A percentile compares a stretch with the other conserved stretches of the same genome.
Evolutionary conservation across 2,888 invertebrate genomes (phyloP).

Genomic region (Drosophila kambysellisi): DNA sequence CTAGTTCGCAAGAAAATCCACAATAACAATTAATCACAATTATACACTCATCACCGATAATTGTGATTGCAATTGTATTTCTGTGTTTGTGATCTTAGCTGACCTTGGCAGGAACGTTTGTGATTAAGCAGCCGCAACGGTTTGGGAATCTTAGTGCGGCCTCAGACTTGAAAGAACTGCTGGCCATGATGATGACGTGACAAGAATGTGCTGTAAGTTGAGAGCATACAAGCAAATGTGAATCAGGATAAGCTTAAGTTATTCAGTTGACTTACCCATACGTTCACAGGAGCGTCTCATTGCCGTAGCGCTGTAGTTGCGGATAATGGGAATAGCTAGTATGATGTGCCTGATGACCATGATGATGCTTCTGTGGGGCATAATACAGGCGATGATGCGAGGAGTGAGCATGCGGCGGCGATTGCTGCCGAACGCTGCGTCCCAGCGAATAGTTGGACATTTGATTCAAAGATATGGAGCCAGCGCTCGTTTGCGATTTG

Average conservation of each 20-base stretch:
- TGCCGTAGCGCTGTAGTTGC: constrained; percentile 75
- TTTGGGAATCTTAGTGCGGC: constrained; percentile 37
- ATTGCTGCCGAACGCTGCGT: constrained; percentile 56
- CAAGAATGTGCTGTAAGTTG: neutral
- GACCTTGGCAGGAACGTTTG: constrained; percentile 60
- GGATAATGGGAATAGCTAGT: constrained; percentile 61
- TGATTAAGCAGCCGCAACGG: constrained; percentile 34
- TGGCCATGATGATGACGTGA: neutral
- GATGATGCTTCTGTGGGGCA: constrained; percentile 56
- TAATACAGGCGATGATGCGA: constrained; percentile 74
- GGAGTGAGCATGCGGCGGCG: constrained; percentile 40
- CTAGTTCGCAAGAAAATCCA: neutral
- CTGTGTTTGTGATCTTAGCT: constrained; percentile 20
- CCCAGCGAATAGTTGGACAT: constrained; percentile 78
- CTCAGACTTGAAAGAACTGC: constrained; percentile 48
- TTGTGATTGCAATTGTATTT: constrained; percentile 5
- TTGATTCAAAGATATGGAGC: constrained; percentile 79
- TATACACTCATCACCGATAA: neutral
- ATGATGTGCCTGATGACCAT: constrained; percentile 49
- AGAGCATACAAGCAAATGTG: neutral
- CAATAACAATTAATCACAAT: neutral
- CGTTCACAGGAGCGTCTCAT: constrained; percentile 83
- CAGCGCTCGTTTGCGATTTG: constrained; percentile 46
- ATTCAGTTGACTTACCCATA: constrained; percentile 2
- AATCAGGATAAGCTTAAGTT: neutral